Evolutionary conservation across 2,888 invertebrate species (phyloP), one percentile per base, ranked within the genome.

Genomic region (Leptura quadrifasciata): DNA sequence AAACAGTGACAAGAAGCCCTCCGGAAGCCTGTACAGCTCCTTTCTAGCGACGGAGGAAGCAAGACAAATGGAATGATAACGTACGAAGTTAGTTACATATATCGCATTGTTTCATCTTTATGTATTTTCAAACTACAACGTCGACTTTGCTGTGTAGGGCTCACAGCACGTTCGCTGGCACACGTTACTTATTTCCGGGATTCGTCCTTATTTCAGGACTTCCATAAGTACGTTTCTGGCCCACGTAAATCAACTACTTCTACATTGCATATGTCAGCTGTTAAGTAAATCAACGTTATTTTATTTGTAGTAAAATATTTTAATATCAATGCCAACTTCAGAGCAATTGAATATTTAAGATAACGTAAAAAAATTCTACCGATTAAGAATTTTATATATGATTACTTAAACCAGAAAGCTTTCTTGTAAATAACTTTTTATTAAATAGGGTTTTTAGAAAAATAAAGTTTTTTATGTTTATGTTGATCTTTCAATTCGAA

Each of bases 71-170:
- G 84, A 87, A 86, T 84, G 86, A 87, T 86, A 87, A 85, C 85
- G 84, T 84, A 75, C 79, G 80, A 82, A 83, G 82, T 85, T 82
- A 82, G 83, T 84, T 86, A 84, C 84, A 84, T 85, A 85, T 87
- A 88, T 88, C 87, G 86, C 86, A 84, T 85, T 86, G 86, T 88
- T 87, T 87, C 86, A 88, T 88, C 88, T 88, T 87, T 87, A 87
- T 87, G 87, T 86, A 86, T 88, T 88, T 88, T 87, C 78, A 68
- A 80, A 78, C 75, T 78, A 74, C 79, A 74, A 61, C 68, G 76
- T 68, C 67, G 76, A 72, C 52, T 76, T 75, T 75, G 69, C 72
- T 54, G 77, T 77, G 76, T 77, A 78, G 76, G 77, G 75, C 73
- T 82, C 82, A 75, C 83, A 85, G 85, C 87, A 86, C 86, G 87